Conservation (phyloP, 1,140 invertebrate genomes). For the Ruditapes philippinarum region DNA sequence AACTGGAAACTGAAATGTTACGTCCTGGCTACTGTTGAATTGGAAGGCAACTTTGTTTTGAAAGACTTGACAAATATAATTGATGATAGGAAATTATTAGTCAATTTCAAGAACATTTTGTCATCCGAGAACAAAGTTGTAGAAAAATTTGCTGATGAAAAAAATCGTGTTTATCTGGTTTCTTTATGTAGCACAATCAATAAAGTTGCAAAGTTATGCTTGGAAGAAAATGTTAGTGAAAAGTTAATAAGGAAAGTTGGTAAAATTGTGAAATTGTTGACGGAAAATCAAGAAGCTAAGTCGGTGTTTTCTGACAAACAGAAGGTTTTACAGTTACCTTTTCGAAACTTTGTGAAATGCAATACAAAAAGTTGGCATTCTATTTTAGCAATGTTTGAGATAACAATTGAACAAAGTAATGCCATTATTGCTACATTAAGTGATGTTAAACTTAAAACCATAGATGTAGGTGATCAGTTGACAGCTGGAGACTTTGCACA, state of each 20-base stretch:
- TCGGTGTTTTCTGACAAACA: slow-evolving; percentile 21
- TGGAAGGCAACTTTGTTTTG: neutral
- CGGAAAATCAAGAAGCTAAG: neutral
- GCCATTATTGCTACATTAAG: slow-evolving; percentile 21
- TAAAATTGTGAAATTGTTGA: slow-evolving; percentile 9
- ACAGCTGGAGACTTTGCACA: neutral
- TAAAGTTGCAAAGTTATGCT: neutral
- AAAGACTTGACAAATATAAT: neutral
- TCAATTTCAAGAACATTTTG: neutral
- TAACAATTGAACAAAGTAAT: slow-evolving; percentile 1
- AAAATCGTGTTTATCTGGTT: neutral
- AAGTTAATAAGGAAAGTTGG: slow-evolving; percentile 9
- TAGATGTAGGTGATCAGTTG: neutral
- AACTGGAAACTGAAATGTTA: slow-evolving; percentile 24
- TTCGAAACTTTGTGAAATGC: neutral
- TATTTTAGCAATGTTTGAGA: neutral
- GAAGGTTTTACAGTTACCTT: neutral
- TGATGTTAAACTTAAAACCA: neutral
- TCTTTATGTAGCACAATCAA: slow-evolving; percentile 15
- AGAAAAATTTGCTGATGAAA: neutral
- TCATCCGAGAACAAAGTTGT: neutral
- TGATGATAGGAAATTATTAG: neutral
- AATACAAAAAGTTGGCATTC: neutral
- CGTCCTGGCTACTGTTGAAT: neutral
- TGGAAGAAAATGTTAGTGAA: neutral